Evolutionary conservation across 2,888 invertebrate species (phyloP).

Genomic region (Choristoneura rosaceana): DNA sequence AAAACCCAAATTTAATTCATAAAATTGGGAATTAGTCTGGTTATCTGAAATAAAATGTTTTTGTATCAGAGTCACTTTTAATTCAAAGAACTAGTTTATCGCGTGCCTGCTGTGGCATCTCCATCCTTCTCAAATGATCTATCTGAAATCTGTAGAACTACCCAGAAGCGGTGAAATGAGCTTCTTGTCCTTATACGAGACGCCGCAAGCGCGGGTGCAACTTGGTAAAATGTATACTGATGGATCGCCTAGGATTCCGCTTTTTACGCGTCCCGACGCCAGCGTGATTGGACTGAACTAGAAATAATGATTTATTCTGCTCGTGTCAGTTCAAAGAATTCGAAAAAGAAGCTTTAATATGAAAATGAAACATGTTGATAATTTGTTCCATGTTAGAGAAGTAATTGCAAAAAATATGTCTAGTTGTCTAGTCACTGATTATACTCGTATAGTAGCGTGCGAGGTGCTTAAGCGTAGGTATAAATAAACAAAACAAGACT

Average conservation of each 20-base stretch:
- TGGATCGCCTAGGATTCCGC: slow-evolving; percentile 28
- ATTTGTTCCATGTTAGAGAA: not conserved
- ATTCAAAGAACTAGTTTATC: no score
- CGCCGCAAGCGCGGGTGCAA: slow-evolving; percentile 22
- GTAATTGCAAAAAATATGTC: slow-evolving; percentile 1
- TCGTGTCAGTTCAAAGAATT: slow-evolving; percentile 24
- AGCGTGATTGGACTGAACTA: slow-evolving; percentile 37
- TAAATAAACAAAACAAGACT: no score
- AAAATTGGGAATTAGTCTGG: no score
- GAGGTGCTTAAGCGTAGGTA: not conserved
- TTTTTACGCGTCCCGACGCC: slow-evolving; percentile 33
- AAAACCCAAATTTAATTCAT: no score
- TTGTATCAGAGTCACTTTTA: no score
- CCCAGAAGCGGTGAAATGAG: slow-evolving; percentile 12
- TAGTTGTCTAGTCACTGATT: not conserved
- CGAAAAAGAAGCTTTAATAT: slow-evolving; percentile 20
- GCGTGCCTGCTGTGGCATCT: no score
- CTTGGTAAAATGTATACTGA: slow-evolving; percentile 31
- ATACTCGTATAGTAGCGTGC: not conserved
- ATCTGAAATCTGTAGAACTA: slow-evolving; percentile 12
- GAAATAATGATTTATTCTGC: slow-evolving; percentile 39
- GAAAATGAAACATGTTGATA: slow-evolving; percentile 22
- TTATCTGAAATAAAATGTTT: no score
- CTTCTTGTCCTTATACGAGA: slow-evolving; percentile 39
- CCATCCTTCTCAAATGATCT: no score